These are phyloP conservation scores for Epistrophella euchroma DNA, from an alignment of 2,888 invertebrate genomes.

Conservation along the genomic window DNA sequence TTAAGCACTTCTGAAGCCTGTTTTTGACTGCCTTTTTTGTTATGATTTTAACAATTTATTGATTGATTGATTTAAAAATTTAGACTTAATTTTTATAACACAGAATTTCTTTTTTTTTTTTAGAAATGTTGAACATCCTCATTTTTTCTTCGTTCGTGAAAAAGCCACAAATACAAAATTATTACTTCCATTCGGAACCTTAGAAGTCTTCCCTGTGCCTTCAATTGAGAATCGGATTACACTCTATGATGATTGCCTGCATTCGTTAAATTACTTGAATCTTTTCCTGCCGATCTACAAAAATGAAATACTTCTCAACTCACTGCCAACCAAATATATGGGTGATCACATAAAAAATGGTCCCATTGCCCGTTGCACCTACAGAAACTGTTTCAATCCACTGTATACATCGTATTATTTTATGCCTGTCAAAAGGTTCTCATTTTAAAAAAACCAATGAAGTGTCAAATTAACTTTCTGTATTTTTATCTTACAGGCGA, in stretches of 20 bases:
- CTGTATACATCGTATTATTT: constrained; percentile 83
- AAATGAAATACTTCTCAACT: constrained; percentile 78
- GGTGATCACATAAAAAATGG: constrained; percentile 81
- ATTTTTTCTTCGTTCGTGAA: constrained; percentile 81
- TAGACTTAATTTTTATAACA: background rate
- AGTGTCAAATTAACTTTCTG: background rate
- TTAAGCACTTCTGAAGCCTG: no score
- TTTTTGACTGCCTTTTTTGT: no score
- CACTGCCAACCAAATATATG: constrained; percentile 81
- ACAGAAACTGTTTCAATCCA: constrained; percentile 80
- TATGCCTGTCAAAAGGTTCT: constrained; percentile 82
- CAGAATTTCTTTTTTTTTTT: background rate
- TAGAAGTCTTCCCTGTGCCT: constrained; percentile 79
- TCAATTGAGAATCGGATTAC: constrained; percentile 80
- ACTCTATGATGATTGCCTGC: constrained; percentile 81
- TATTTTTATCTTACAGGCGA: constrained; percentile 76
- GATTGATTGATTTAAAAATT: no score
- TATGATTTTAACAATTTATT: no score
- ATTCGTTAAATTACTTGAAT: constrained; percentile 79
- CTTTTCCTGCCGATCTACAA: constrained; percentile 80
- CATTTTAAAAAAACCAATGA: background rate
- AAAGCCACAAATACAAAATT: constrained; percentile 80
- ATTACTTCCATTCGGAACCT: constrained; percentile 81
- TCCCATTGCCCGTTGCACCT: constrained; percentile 81
- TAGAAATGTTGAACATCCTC: constrained; percentile 69